These are phyloP conservation scores for Apamea anceps DNA, from an alignment of 2,888 invertebrate species.

Conservation along the genomic window DNA sequence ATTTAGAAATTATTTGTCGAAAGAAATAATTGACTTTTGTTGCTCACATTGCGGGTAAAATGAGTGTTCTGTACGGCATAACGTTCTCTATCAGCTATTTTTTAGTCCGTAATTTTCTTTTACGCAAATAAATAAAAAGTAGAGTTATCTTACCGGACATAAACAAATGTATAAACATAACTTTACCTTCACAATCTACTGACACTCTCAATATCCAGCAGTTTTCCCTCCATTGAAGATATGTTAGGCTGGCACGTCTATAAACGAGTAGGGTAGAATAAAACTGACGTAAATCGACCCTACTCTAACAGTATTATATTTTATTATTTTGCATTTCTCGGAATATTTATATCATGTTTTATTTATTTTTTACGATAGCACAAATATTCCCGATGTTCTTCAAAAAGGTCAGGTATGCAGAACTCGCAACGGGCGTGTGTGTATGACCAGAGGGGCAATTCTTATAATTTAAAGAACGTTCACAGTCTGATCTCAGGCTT, in stretches of 20 bases:
- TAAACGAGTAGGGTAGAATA: conserved; percentile 16
- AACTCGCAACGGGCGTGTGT: too few species aligned
- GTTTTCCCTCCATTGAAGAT: not conserved
- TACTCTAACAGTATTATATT: conserved; percentile 15
- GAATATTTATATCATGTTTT: conserved; percentile 12
- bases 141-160: not conserved
- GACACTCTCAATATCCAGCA: conserved; percentile 21
- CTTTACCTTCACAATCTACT: conserved; percentile 10
- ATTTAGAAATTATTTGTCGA: too few species aligned
- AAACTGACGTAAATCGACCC: conserved; percentile 25
- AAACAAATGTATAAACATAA: conserved; percentile 19
- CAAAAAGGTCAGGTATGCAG: too few species aligned
- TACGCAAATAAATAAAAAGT: not conserved
- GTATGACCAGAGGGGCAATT: too few species aligned
- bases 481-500: too few species aligned
- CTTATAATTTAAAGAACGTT: too few species aligned
- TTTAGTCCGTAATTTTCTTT: not conserved
- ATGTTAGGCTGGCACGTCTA: not conserved
- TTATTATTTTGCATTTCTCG: conserved; percentile 17
- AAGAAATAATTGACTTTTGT: too few species aligned
- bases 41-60: too few species aligned
- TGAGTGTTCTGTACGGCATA: not conserved
- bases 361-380: conserved; percentile 2
- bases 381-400: not conserved
- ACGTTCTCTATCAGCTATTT: not conserved